Conservation (phyloP, 1,140 invertebrate species). For the Chionoecetes opilio region DNA sequence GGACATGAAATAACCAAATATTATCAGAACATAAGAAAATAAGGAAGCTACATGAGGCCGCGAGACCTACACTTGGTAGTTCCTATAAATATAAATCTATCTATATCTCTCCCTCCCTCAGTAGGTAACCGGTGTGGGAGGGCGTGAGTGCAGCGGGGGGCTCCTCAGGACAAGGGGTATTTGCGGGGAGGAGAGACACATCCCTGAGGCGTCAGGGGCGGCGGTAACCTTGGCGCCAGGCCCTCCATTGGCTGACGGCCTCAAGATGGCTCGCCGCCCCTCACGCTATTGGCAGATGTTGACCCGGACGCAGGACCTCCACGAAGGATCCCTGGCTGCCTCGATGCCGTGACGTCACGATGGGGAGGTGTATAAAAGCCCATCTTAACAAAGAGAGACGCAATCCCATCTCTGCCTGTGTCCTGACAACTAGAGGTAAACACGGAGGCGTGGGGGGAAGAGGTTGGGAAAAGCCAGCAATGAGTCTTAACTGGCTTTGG, state of each 20-base stretch:
- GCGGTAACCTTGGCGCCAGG: constrained; percentile 38
- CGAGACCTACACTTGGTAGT: no score
- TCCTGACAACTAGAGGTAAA: constrained; percentile 57
- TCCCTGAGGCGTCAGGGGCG: not conserved
- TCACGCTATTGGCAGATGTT: constrained; percentile 41
- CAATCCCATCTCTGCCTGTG: constrained; percentile 56
- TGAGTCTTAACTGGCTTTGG: no score
- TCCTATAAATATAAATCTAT: no score
- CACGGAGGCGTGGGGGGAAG: not conserved
- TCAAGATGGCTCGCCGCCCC: constrained; percentile 38
- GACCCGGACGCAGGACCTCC: constrained; percentile 68
- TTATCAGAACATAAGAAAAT: no score
- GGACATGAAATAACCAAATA: not conserved
- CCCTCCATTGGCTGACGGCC: constrained; percentile 41
- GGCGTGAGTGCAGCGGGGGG: not conserved
- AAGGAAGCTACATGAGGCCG: no score
- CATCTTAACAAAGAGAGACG: not conserved
- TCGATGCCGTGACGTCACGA: constrained; percentile 55
- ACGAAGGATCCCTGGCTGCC: not conserved
- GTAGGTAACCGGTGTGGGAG: not conserved
- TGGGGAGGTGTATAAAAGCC: constrained; percentile 33
- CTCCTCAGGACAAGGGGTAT: not conserved
- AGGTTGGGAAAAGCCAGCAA: constrained; percentile 15
- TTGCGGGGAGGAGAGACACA: not conserved
- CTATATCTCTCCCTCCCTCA: no score